Base-by-base conservation (phyloP, 2,888 invertebrate genomes). In the Pegoplata infirma region DNA sequence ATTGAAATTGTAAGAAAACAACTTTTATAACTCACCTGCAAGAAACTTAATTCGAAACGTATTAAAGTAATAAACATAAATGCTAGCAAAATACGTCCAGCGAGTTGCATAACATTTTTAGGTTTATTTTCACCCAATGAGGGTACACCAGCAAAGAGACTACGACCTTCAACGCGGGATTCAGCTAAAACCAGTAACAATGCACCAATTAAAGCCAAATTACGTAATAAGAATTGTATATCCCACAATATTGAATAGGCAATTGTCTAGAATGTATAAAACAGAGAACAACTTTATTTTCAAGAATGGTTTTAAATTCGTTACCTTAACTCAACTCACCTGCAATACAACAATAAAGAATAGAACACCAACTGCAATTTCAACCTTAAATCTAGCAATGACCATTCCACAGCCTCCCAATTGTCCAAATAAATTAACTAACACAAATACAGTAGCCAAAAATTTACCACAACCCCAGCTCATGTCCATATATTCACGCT, bases 161-260 rank as follows among this genome's bases (percentile, higher is more conserved):
- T 97, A 84, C 96, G 95, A 28, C 97, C 97, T 89, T 98, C 98
- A 4, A 95, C 96, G 80, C 96, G 92, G 67, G 97, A 95, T 91
- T 99, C 99, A n/a, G 99, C 99, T 83, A 99, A 89, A 63, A 99
- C 96, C 53, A 99, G 91, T 47, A 99, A 90, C 8, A 99, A 92
- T n/a, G 99, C 99, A 75, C 99, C 99, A 84, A 98, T 97, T 67
- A 99, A 93, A 10, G 99, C 98, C 84, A 99, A 90, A 91, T 99
- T 99, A 80, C 99, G 94, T 82, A 98, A 93, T 78, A 99, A 91
- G 91, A 99, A 99, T 89, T 98, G 98, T 87, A 98, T 89, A 89
- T 99, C 99, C 98, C 99, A 99, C 73, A 99, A 91, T 90, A 99
- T 99, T 89, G 98, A 97, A 91, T 98, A 97, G 0, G 97, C 97